Evolutionary conservation across 2,888 invertebrate genomes (phyloP).

Genomic region (Synergus japonicus): DNA sequence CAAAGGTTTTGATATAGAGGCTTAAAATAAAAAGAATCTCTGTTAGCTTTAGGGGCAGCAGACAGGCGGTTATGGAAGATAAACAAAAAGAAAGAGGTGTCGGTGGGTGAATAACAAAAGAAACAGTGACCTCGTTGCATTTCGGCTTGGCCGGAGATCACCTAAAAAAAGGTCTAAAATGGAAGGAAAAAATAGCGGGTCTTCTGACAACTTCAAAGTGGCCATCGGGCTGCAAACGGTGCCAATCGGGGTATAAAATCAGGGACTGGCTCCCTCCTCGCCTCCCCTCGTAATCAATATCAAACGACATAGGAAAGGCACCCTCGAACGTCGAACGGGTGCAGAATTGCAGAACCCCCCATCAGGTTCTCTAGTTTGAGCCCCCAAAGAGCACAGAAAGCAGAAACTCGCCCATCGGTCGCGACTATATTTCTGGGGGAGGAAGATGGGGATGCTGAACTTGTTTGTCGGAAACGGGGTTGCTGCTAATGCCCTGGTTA

Average conservation of each 20-base stretch:
- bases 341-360: neutral
- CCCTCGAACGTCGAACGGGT: constrained; percentile 42
- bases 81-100: constrained; percentile 11
- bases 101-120: constrained; percentile 19
- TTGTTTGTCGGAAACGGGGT: constrained; percentile 71
- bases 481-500: constrained; percentile 75
- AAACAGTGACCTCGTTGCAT: constrained; percentile 34
- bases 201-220: constrained; percentile 68
- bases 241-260: constrained; percentile 72
- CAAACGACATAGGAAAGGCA: constrained; percentile 66
- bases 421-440: constrained; percentile 46
- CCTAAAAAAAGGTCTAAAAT: constrained; percentile 52
- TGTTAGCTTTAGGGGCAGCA: neutral
- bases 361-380: neutral
- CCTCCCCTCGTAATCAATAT: constrained; percentile 66
- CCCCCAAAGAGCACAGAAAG: neutral
- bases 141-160: constrained; percentile 35
- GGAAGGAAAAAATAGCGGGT: constrained; percentile 57
- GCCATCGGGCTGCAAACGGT: constrained; percentile 69
- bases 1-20: neutral
- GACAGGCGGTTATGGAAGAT: neutral
- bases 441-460: constrained; percentile 63
- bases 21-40: neutral
- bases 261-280: constrained; percentile 62
- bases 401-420: constrained; percentile 49